Base-by-base conservation (phyloP, 2,113 vertebrate genomes). In the Alosa alosa region DNA sequence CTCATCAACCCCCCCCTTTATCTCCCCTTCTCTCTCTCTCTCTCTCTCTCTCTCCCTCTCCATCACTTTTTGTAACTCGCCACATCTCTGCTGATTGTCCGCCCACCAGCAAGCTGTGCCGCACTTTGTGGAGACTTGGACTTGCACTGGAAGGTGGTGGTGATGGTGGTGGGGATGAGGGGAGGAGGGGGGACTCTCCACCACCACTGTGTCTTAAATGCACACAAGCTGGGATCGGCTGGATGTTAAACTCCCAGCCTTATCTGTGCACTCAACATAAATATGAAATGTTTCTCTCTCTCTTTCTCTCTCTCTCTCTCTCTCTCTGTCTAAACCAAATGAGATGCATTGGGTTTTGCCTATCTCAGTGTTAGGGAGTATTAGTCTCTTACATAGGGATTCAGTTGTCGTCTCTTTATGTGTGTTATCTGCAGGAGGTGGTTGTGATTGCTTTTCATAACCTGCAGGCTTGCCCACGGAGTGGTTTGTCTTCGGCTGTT, bases 41-140 rank as follows among this genome's bases (percentile, higher is more conserved):
- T 39, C 72, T 78, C 36, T 78, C 88, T 89, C 81, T 87, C 86
- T 60, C 15, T 15, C n/a, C 81, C 45, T 81, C n/a, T 83, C 82
- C 18, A 31, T 36, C 83, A 84, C 6, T 85, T 83, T 72, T 64
- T 46, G 6, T 84, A 84, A 92, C 88, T 93, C 87, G 90, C 90
- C 90, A 92, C 90, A 86, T 90, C 88, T 85, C 84, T 87, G 90
- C 81, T 82, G 82, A 85, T 91, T 85, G 81, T 93, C 91, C 86
- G 84, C 93, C 94, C 93, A 94, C 94, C 92, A 90, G 87, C 93
- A 93, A 92, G 89, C 94, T 94, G 93, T 90, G 92, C 85, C 81
- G 3, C 31, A 39, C 72, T 78, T 78, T 36, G 39, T 78, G 72
- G 31, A 15, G 72, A 78, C 72, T 78, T 78, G 72, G 72, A 39